phyloP scores from a whole-genome alignment of 2,797 vertebrate species.

The Parauchenoglanis punctatus region DNA sequence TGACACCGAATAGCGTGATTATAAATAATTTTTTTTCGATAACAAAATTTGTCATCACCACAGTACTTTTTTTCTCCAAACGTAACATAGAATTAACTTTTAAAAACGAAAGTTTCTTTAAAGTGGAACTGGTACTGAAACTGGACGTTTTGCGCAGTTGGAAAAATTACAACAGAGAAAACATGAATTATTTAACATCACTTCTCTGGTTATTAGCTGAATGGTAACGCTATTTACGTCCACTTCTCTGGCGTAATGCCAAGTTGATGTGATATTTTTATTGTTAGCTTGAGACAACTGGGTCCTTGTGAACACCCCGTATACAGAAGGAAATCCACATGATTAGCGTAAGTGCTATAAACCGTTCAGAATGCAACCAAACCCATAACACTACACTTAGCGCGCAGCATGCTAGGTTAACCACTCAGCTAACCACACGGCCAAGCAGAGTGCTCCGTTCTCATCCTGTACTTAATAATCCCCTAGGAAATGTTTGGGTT shows the following conservation, averaged over 20 bases:
- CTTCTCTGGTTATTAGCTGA: background rate
- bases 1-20: background rate
- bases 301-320: background rate
- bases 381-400: background rate
- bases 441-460: background rate
- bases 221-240: background rate
- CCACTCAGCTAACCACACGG: background rate
- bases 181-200: background rate
- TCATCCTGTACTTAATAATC: background rate
- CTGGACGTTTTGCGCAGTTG: background rate
- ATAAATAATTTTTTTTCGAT: background rate
- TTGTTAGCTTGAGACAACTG: background rate
- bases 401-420: background rate
- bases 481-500: background rate
- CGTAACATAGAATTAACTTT: background rate
- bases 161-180: background rate
- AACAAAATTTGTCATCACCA: no score
- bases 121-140: background rate
- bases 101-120: background rate
- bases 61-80: no score
- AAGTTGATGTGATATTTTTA: background rate
- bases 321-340: background rate
- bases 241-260: background rate
- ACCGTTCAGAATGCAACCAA: background rate
- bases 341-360: background rate